These are phyloP conservation scores for Pogonus chalceus DNA, from an alignment of 1,140 invertebrate species.

Conservation along the genomic window DNA sequence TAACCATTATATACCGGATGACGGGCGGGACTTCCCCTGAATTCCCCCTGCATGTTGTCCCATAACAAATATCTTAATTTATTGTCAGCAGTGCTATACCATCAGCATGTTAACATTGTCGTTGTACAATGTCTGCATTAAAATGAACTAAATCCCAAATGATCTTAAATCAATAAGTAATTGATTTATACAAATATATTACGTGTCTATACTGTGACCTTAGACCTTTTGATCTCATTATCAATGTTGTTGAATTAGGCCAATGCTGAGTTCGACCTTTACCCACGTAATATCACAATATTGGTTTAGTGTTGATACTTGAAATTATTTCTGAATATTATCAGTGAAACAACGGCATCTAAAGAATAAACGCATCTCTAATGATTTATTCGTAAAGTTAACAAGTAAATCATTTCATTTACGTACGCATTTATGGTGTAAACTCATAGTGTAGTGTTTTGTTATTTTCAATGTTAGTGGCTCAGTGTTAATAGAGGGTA, in stretches of 20 bases:
- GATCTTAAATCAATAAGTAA: too few relatives aligned
- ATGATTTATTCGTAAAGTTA: neutral
- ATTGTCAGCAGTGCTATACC: too few relatives aligned
- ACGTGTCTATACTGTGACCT: conserved; percentile 30
- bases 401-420: neutral
- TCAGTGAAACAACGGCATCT: neutral
- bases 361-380: neutral
- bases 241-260: neutral
- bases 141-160: too few relatives aligned
- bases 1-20: too few relatives aligned
- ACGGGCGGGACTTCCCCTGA: too few relatives aligned
- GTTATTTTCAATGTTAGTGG: too few relatives aligned
- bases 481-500: too few relatives aligned
- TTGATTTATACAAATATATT: too few relatives aligned
- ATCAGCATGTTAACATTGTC: too few relatives aligned
- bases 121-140: too few relatives aligned
- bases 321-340: neutral
- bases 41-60: too few relatives aligned
- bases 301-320: neutral
- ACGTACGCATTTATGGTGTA: neutral
- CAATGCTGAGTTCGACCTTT: conserved; percentile 3
- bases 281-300: neutral
- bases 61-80: too few relatives aligned
- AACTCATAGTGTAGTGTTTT: neutral
- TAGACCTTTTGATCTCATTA: neutral